Base-by-base conservation (phyloP, 2,797 vertebrate species). In the Erpetoichthys calabaricus region DNA sequence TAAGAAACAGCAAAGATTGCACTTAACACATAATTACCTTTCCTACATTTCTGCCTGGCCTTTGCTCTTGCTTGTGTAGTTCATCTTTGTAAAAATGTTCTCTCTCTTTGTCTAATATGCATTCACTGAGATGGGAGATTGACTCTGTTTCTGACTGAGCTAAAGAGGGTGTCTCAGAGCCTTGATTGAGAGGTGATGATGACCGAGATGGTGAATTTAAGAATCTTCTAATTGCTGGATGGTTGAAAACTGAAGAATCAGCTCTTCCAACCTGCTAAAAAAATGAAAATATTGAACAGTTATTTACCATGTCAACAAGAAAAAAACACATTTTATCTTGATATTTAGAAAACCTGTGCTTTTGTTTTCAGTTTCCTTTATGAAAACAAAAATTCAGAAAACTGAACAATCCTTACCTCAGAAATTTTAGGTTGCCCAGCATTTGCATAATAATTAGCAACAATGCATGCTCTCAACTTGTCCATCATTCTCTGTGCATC, bases 401-500 rank as follows among this genome's bases (percentile, higher is more conserved):
- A 57, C 57, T 10, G 43, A 8, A 5, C 8, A 45, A 44, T 7
- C 1, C 62, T 81, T 84, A 97, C 94, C 87, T 99, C 96, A 63
- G 89, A 83, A 61, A 84, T 75, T 79, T 91, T 98, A 46, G 90
- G 79, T 61, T 91, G 76, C 49, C 92, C 91, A 45, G 93, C 86
- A 60, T 80, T 97, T 3, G 94, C 93, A 1, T 95, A 99, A 67
- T 97, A 99, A 79, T 96, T 98, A 10, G 95, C 96, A 66, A 99
- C 95, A 60, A 99, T 97, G 66, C 94, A 99, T 63, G 96, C 96
- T 60, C 96, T 87, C 43, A 99, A 79, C 72, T 97, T 99, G 78
- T 99, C 96, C 96, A 99, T 98, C 96, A 98, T 99, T 71, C 92
- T 90, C 66, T 95, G 88, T 46, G 95, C 96, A 75, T 98, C 96